These are phyloP conservation scores for Bergia puertoricense DNA, from an alignment of 92 coral and sea anemone species.

Conservation along the genomic window DNA sequence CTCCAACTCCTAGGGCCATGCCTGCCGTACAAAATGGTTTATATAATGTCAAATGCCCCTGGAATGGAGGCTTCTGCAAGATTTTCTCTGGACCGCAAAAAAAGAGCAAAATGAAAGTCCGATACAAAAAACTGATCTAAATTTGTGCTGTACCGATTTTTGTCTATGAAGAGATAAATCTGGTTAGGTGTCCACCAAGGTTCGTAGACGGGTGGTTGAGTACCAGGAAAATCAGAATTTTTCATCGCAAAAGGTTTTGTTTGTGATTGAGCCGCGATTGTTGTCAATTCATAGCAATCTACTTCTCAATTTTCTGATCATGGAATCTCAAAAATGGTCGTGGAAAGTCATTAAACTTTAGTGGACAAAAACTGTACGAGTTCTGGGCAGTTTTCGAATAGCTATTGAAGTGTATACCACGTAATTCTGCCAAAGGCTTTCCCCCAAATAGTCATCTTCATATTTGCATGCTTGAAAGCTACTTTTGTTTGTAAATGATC, in stretches of 20 bases:
- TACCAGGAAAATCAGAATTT: neutral
- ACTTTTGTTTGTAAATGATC: too few relatives aligned
- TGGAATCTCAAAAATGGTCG: neutral
- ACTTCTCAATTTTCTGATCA: neutral
- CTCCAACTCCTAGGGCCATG: too few relatives aligned
- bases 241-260: neutral
- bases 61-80: neutral
- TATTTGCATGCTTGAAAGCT: too few relatives aligned
- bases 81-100: neutral
- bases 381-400: too few relatives aligned
- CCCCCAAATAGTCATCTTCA: too few relatives aligned
- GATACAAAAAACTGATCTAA: neutral
- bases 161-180: too few relatives aligned
- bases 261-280: neutral
- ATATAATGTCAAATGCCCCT: neutral
- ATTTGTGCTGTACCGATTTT: neutral
- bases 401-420: too few relatives aligned
- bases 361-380: too few relatives aligned
- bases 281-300: neutral
- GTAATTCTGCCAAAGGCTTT: too few relatives aligned
- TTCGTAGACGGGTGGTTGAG: neutral
- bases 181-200: neutral
- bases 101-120: neutral
- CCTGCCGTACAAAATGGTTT: too few relatives aligned
- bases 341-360: neutral